These are phyloP conservation scores for Galaxias olidus DNA, from an alignment of 2,797 vertebrate genomes.

Conservation along the genomic window DNA sequence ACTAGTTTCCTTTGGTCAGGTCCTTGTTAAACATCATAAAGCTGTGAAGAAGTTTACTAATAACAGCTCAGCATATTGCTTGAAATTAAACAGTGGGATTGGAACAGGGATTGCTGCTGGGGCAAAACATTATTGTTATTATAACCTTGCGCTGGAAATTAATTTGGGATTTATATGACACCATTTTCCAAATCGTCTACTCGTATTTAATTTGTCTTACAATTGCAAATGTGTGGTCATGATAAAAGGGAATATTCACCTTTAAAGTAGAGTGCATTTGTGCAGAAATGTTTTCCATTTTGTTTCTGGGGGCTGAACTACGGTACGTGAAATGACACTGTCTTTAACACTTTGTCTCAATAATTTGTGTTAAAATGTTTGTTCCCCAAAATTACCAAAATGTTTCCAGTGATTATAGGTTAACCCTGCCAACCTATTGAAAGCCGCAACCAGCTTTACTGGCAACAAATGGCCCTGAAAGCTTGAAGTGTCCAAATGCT, in stretches of 20 bases:
- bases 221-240: constrained; percentile 30
- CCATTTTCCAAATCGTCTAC: constrained; percentile 15
- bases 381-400: background rate
- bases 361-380: background rate
- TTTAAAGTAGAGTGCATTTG: background rate
- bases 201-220: constrained; percentile 7
- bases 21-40: constrained; percentile 44
- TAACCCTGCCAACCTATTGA: constrained; percentile 32
- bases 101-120: no score
- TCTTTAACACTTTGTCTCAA: no score
- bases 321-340: no score
- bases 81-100: no score
- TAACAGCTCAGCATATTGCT: constrained; percentile 3
- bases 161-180: constrained; percentile 42
- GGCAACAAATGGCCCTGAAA: background rate
- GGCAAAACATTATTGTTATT: constrained; percentile 14
- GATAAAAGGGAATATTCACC: constrained; percentile 32
- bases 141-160: constrained; percentile 13
- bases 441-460: background rate
- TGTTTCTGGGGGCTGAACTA: no score
- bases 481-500: background rate
- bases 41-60: constrained; percentile 39
- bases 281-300: background rate
- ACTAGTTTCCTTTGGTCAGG: constrained; percentile 51
- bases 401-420: background rate